phyloP scores from a whole-genome alignment of 2,888 invertebrate genomes.

The Neoitamus cyanurus region DNA sequence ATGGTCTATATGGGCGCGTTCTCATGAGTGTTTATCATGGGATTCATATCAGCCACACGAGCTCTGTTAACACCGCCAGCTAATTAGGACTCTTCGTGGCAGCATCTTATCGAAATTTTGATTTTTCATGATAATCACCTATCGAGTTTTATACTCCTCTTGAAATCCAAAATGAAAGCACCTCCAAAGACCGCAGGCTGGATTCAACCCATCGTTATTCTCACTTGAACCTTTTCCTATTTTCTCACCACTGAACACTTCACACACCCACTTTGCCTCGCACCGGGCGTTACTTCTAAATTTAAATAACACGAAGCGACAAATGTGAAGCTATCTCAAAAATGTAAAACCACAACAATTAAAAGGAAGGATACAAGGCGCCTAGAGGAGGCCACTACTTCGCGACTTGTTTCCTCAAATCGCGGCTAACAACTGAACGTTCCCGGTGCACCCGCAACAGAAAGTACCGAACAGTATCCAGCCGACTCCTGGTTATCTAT shows the following conservation, averaged over 20 bases:
- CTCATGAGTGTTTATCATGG: background rate
- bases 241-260: background rate
- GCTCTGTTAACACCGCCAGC: background rate
- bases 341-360: background rate
- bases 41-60: background rate
- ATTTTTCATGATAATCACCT: background rate
- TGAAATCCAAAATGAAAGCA: background rate
- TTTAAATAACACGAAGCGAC: background rate
- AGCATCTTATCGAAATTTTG: background rate
- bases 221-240: background rate
- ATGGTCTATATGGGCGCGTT: background rate
- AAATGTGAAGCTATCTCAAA: background rate
- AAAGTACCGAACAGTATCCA: background rate
- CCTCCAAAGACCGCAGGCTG: background rate
- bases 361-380: background rate
- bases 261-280: background rate
- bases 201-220: background rate
- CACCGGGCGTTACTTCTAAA: background rate
- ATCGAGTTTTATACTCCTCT: background rate
- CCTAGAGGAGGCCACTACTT: background rate
- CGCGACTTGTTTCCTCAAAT: conserved; percentile 57
- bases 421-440: conserved; percentile 15
- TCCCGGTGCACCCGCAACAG: background rate
- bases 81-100: background rate
- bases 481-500: background rate